Percentiles rank a stretch among this genome's conserved stretches.
phyloP scores from a whole-genome alignment of 2,888 invertebrate genomes.

The Drosophila gaucha region DNA sequence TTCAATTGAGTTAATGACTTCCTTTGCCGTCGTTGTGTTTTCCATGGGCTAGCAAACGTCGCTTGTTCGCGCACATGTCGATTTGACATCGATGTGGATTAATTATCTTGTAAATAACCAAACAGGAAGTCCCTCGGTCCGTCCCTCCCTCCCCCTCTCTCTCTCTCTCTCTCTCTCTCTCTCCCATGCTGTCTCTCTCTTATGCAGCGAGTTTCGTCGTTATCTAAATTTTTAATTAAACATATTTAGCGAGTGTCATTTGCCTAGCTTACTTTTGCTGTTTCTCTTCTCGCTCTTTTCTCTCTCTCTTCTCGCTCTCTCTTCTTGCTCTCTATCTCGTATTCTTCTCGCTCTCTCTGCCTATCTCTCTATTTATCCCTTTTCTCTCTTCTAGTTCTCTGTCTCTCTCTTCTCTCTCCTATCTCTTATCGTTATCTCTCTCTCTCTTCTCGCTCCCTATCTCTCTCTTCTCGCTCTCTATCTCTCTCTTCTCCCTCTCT shows the following conservation, averaged over 20 bases:
- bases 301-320: too few relatives aligned
- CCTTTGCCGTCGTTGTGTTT: constrained; percentile 44
- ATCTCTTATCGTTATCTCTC: too few relatives aligned
- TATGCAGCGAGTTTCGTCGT: constrained; percentile 6
- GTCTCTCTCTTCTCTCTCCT: too few relatives aligned
- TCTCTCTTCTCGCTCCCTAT: too few relatives aligned
- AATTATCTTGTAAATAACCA: constrained; percentile 62
- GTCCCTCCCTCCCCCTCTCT: background rate
- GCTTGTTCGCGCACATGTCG: constrained; percentile 57
- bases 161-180: background rate
- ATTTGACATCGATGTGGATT: constrained; percentile 73
- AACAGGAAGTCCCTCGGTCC: constrained; percentile 55
- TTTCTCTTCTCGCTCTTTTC: too few relatives aligned
- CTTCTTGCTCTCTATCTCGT: background rate
- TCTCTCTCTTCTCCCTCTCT: background rate
- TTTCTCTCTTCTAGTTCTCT: too few relatives aligned
- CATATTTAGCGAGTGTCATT: background rate
- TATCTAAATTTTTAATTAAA: background rate
- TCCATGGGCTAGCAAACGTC: too few relatives aligned
- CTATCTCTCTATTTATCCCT: too few relatives aligned
- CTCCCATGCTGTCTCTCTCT: background rate
- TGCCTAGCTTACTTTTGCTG: background rate
- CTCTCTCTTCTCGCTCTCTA: background rate
- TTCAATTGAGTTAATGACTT: constrained; percentile 48
- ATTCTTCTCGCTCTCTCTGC: constrained; percentile 1